Evolutionary conservation across 1,140 invertebrate genomes (phyloP).

Genomic region (Leptinotarsa undecemlineata): DNA sequence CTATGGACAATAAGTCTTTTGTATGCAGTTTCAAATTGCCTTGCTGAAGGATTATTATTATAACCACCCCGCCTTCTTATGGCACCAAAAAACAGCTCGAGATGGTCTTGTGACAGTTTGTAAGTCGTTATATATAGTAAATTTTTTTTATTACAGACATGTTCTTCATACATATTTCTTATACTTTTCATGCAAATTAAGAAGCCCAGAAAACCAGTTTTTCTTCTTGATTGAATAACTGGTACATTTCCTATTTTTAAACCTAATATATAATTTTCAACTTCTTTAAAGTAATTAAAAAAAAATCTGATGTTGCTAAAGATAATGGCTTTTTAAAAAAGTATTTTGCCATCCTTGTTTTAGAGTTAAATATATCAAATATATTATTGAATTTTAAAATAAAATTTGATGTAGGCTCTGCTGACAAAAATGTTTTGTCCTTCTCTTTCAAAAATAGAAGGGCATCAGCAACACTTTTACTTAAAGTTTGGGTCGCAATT

Average conservation of each 20-base stretch:
- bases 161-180: slow-evolving; percentile 35
- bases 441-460: slow-evolving; percentile 22
- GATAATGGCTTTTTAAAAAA: slow-evolving; percentile 28
- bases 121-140: slow-evolving; percentile 46
- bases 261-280: slow-evolving; percentile 28
- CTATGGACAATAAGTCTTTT: slow-evolving; percentile 21
- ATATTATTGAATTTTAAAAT: slow-evolving; percentile 22
- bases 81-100: slow-evolving; percentile 51
- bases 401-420: slow-evolving; percentile 16
- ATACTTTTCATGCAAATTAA: slow-evolving; percentile 40
- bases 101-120: slow-evolving; percentile 53
- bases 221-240: slow-evolving; percentile 23
- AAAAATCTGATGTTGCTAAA: slow-evolving; percentile 28
- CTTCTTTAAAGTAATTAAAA: slow-evolving; percentile 23
- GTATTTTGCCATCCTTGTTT: slow-evolving; percentile 33
- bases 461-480: slow-evolving; percentile 31
- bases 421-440: not conserved
- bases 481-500: slow-evolving; percentile 29
- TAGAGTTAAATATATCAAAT: slow-evolving; percentile 42
- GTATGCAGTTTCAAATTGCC: slow-evolving; percentile 45
- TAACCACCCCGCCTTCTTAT: slow-evolving; percentile 44
- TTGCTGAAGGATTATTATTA: slow-evolving; percentile 50
- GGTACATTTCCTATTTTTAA: slow-evolving; percentile 25
- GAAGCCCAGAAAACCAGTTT: slow-evolving; percentile 48
- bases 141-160: slow-evolving; percentile 5